phyloP scores from a whole-genome alignment of 1,140 invertebrate species.

The Tetramorium simillimum region DNA sequence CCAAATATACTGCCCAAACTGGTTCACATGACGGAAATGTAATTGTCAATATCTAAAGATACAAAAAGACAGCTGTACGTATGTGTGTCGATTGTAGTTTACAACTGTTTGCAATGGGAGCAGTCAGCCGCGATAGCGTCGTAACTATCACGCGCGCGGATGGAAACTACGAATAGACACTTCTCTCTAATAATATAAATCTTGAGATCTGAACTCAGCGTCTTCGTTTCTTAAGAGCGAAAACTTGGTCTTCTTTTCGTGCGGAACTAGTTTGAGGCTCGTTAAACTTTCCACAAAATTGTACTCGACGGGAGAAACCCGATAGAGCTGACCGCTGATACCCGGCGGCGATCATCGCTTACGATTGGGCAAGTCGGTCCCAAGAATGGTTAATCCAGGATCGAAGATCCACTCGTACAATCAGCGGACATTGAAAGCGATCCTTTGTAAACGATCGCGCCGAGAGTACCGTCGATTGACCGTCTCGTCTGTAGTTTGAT shows the following conservation, averaged over 20 bases:
- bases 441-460: constrained; percentile 22
- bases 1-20: constrained; percentile 22
- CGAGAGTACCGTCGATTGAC: constrained; percentile 19
- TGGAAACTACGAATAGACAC: constrained; percentile 6
- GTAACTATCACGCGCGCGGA: constrained; percentile 1
- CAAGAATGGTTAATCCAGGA: constrained; percentile 50
- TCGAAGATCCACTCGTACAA: constrained; percentile 51
- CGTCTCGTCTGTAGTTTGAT: constrained; percentile 38
- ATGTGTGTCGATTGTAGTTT: not conserved
- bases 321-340: constrained; percentile 33
- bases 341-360: constrained; percentile 23
- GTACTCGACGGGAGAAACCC: constrained; percentile 22
- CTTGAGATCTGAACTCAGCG: not conserved
- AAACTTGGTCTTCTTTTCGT: constrained; percentile 42
- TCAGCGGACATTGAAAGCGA: constrained; percentile 55
- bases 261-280: constrained; percentile 24
- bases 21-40: not conserved
- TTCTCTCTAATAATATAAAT: constrained; percentile 36
- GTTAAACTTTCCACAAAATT: constrained; percentile 60
- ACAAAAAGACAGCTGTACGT: not conserved
- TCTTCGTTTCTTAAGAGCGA: constrained; percentile 10
- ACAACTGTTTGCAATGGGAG: constrained; percentile 5
- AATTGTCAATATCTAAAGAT: constrained; percentile 13
- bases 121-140: not conserved
- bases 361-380: constrained; percentile 33